phyloP scores from a whole-genome alignment of 2,888 invertebrate genomes.

The Amitus sp. region DNA sequence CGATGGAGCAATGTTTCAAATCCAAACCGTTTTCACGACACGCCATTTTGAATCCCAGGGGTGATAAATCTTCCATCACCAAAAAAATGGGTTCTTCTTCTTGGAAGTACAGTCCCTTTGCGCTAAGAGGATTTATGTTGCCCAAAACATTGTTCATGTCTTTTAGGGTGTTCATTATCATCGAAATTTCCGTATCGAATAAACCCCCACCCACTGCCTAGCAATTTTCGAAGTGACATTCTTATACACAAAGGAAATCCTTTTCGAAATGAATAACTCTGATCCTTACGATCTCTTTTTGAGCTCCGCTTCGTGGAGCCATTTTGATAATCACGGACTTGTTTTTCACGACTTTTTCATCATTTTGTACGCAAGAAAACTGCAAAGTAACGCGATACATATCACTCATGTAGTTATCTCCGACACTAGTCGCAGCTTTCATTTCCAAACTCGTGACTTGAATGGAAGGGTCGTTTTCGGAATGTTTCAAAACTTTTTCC shows the following conservation, averaged over 20 bases:
- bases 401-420: not conserved
- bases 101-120: conserved; percentile 55
- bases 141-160: not conserved
- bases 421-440: not conserved
- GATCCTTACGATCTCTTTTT: not conserved
- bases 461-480: not conserved
- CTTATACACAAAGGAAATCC: not conserved
- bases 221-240: not conserved
- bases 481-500: not conserved
- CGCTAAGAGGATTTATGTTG: conserved; percentile 46
- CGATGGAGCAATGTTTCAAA: conserved; percentile 66
- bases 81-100: conserved; percentile 55
- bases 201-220: not conserved
- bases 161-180: no score
- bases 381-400: not conserved
- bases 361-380: not conserved
- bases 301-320: not conserved
- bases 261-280: no score
- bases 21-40: conserved; percentile 69
- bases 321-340: not conserved
- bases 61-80: conserved; percentile 70
- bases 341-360: not conserved
- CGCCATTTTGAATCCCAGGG: conserved; percentile 68
- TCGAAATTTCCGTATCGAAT: not conserved
- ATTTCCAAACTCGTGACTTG: not conserved